Percentiles rank a stretch among this genome's conserved stretches.
Conservation (phyloP, 2,113 vertebrate species). For the Brachirus orientalis region DNA sequence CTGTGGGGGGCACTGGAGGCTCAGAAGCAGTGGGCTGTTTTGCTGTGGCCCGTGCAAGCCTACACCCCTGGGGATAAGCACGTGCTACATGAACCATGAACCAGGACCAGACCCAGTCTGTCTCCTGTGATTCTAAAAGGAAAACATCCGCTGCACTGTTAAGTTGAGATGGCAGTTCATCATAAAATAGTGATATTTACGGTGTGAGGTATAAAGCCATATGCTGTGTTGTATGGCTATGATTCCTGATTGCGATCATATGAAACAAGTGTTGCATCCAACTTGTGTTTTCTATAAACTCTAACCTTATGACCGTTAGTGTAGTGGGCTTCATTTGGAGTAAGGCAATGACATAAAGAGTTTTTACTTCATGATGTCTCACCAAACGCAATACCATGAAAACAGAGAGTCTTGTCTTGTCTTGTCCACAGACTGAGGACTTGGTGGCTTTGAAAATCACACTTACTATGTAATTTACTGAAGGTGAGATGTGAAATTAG, state of each 20-base stretch:
- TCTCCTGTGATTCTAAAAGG: slow-evolving; percentile 32
- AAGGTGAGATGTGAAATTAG: too few species aligned
- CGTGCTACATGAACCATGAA: slow-evolving; percentile 56
- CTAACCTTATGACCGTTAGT: not conserved
- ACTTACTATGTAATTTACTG: too few species aligned
- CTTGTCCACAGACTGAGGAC: not conserved
- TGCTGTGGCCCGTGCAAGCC: slow-evolving; percentile 52
- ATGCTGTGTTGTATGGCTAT: slow-evolving; percentile 24
- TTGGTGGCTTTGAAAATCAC: not conserved
- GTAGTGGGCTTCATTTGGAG: not conserved
- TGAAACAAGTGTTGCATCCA: slow-evolving; percentile 4
- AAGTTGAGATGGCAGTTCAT: slow-evolving; percentile 34
- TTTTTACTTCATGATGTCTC: not conserved
- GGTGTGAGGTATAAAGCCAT: not conserved
- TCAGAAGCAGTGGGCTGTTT: slow-evolving; percentile 46
- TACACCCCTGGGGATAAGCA: slow-evolving; percentile 66
- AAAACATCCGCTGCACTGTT: slow-evolving; percentile 48
- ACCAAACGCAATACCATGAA: not conserved
- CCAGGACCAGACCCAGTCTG: slow-evolving; percentile 13
- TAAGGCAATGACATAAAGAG: not conserved
- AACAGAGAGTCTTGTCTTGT: too few species aligned
- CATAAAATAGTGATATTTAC: slow-evolving; percentile 17
- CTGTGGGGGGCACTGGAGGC: slow-evolving; percentile 20
- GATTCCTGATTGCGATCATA: not conserved
- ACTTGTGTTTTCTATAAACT: not conserved